phyloP scores from a whole-genome alignment of 2,888 invertebrate genomes.

The Lithophane semibrunnea region DNA sequence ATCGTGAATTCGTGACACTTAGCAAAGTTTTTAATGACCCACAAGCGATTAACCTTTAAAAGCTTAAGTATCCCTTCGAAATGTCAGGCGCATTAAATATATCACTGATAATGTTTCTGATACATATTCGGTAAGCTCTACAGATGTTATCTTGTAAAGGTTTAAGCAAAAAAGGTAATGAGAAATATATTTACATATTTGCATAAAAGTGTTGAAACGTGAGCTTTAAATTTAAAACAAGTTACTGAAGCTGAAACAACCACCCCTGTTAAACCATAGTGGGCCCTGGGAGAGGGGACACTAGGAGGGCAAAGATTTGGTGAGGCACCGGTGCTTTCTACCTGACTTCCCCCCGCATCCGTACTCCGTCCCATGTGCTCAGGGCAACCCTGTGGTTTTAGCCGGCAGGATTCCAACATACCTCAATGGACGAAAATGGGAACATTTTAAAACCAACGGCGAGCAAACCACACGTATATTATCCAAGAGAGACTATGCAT shows the following conservation, averaged over 20 bases:
- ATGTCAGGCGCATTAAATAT: constrained; percentile 59
- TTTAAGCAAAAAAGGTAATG: constrained; percentile 44
- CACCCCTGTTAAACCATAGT: neutral
- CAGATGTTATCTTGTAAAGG: constrained; percentile 47
- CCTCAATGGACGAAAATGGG: constrained; percentile 2
- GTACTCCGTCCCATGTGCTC: neutral
- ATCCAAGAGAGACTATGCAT: constrained; percentile 9
- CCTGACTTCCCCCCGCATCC: neutral
- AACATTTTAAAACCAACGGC: neutral
- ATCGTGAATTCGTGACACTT: constrained; percentile 66
- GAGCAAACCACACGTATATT: neutral
- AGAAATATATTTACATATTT: constrained; percentile 19
- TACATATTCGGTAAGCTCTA: constrained; percentile 38
- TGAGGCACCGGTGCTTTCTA: neutral
- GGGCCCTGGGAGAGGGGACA: neutral
- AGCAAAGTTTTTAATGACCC: constrained; percentile 64
- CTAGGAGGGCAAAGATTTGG: neutral
- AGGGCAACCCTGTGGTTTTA: constrained; percentile 12
- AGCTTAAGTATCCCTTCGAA: constrained; percentile 67
- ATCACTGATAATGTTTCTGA: constrained; percentile 55
- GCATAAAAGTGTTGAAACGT: constrained; percentile 8
- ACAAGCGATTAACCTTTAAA: constrained; percentile 77
- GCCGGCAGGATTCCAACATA: neutral
- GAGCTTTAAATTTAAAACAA: constrained; percentile 6
- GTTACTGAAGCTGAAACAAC: neutral